Evolutionary conservation across 2,113 vertebrate species (phyloP), one percentile per base, ranked within the genome.

Genomic region (Varanus komodoensis): DNA sequence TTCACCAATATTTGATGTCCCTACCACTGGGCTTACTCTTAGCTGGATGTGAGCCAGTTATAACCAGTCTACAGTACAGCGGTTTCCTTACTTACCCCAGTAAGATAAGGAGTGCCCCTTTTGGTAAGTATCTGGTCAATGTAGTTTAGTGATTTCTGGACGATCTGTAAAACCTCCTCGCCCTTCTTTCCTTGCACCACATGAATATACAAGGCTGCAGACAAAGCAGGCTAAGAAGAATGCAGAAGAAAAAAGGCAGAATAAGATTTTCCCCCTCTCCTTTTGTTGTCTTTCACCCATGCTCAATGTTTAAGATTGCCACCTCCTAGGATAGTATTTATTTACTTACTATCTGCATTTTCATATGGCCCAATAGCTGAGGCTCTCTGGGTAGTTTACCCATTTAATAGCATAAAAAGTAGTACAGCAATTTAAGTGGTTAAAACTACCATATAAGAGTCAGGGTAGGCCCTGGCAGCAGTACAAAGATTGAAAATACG

Each of bases 131-230:
- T 97, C 91, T 98, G 98, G 82, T 99, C 98, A 84, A 99, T 94
- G 93, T 98, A 92, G 61, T 89, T 93, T 54, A 99, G 94, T 9
- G 96, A 88, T 54, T 92, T 95, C 84, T 95, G 95, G 73, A 99
- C 94, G 9, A 92, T 80, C 17, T 71, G 93, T 44, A 95, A 95
- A 0, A 97, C 96, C 84, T 98, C 98, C 57, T 95, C 95, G 34
- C 93, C 95, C 79, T 93, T 97, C 94, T 97, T 98, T 71, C 97
- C 98, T 86, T 98, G 98, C 78, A 99, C 94, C 92, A 98, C 96
- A 87, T 96, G 96, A 85, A 96, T 88, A 78, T 98, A 97, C 85
- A 99, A 95, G 73, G 97, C 97, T 2, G 96, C 94, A 0, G 96
- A 92, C 86, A 98, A 92, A 0, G 93, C 96, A 17, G 98, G 98